Evolutionary conservation across 2,888 invertebrate species (phyloP), one percentile per base, ranked within the genome.

Genomic region (Drosophila subquinaria): DNA sequence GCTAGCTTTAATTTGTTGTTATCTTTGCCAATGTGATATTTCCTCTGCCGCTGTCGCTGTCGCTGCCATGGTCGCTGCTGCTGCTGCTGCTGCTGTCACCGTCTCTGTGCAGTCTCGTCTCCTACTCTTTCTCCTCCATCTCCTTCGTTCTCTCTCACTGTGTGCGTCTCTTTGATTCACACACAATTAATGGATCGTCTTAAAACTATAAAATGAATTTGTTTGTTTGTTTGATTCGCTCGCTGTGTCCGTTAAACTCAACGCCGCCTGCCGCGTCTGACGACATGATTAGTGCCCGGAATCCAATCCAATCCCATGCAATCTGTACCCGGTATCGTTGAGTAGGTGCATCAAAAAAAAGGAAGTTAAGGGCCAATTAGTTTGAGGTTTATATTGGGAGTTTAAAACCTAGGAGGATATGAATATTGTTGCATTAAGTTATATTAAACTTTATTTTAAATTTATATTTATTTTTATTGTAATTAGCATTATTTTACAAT

Each of bases 281-380:
- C 63, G 80, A 77, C 72, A 82, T 80, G 85, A 85, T 85, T 82
- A 73, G 65, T 45, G 63, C 51, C 51, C 43, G 33, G 56, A 35
- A 6, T 30, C 20, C 43, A 20, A 9, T 30, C 4, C 20, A 20
- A 17, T 17, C 17, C 9, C 0, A 4, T 15, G 8, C 61, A 23
- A 42, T 52, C 51, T 43, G 61, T 45, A 36, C 13, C 43, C 42
- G 40, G 40, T 27, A 55, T 15, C 20, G 56, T 23, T 6, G 33
- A 15, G 52, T 40, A 38, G 42, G 20, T 68, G 64, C 61, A 59
- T 77, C 66, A 68, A 73, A 73, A 82, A 77, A 78, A 43, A 30
- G 61, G n/a, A n/a, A n/a, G n/a, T n/a, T n/a, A n/a, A n/a, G n/a
- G n/a, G 27, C 27, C 27, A 6, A 27, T 27, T 27, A 27, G 6